Conservation (phyloP, 2,888 invertebrate genomes). For the Abscondita cerata region DNA sequence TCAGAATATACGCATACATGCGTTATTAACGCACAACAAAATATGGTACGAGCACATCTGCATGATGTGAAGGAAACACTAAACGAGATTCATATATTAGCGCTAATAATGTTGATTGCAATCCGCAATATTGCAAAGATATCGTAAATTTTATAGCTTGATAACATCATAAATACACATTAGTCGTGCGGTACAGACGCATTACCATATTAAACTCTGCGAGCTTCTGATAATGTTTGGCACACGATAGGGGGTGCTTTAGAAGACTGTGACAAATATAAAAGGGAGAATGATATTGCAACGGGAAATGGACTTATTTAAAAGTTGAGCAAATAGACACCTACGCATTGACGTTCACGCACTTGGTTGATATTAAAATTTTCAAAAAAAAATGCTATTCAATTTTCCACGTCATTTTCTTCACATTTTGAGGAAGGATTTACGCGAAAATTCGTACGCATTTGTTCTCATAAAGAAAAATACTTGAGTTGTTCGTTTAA, state of each 20-base stretch:
- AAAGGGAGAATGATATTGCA: conserved; percentile 35
- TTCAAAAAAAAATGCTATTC: too few relatives aligned
- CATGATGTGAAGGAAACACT: conserved; percentile 48
- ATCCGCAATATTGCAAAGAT: conserved; percentile 43
- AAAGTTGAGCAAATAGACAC: conserved; percentile 38
- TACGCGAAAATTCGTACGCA: too few relatives aligned
- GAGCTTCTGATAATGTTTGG: conserved; percentile 42
- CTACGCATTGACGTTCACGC: conserved; percentile 13
- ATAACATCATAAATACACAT: conserved; percentile 53
- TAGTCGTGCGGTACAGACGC: conserved; percentile 41
- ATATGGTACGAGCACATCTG: conserved; percentile 43
- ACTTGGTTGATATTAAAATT: conserved; percentile 27
- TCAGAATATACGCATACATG: conserved; percentile 27
- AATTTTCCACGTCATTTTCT: too few relatives aligned
- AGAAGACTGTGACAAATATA: conserved; percentile 34
- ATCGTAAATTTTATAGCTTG: conserved; percentile 29
- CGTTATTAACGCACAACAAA: conserved; percentile 31
- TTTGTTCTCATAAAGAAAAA: too few relatives aligned
- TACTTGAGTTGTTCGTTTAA: too few relatives aligned
- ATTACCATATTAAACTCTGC: conserved; percentile 48
- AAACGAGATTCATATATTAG: conserved; percentile 50
- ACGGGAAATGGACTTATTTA: conserved; percentile 37
- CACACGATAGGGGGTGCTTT: conserved; percentile 34
- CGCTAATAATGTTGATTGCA: conserved; percentile 51
- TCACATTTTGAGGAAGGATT: too few relatives aligned